Conservation (phyloP, 2,888 invertebrate species). For the Oxyscelio sp. region DNA sequence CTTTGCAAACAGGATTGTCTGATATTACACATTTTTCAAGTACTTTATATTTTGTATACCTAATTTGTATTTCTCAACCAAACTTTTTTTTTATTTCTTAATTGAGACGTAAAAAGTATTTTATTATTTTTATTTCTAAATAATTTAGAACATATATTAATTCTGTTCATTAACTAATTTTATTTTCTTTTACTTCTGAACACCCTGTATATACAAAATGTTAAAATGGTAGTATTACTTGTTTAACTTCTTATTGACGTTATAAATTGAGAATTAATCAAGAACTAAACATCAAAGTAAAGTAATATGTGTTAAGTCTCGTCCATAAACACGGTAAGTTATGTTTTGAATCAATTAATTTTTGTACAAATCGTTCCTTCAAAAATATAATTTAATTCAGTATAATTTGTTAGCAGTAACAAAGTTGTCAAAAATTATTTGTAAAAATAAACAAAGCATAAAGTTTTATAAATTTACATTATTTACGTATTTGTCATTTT, state of each 20-base stretch:
- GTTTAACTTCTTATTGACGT: constrained; percentile 9
- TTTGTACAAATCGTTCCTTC: background rate
- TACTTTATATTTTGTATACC: too few relatives aligned
- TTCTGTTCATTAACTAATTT: background rate
- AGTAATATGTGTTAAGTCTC: constrained; percentile 22
- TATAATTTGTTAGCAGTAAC: too few relatives aligned
- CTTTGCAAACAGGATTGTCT: constrained; percentile 70
- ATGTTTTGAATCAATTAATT: constrained; percentile 42
- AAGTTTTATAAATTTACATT: too few relatives aligned
- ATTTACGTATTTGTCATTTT: too few relatives aligned
- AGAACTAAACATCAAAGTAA: constrained; percentile 10
- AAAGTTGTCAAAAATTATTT: too few relatives aligned
- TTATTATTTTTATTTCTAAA: background rate
- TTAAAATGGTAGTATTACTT: background rate
- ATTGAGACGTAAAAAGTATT: too few relatives aligned
- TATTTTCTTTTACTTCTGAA: constrained; percentile 38
- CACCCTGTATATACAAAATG: constrained; percentile 26
- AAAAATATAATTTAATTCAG: too few relatives aligned
- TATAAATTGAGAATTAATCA: constrained; percentile 1
- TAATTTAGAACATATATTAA: background rate
- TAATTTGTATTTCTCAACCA: too few relatives aligned
- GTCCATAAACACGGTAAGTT: constrained; percentile 45
- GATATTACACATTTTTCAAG: constrained; percentile 1
- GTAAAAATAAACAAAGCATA: too few relatives aligned
- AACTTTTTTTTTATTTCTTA: background rate